Base-by-base conservation (phyloP, 2,113 vertebrate genomes). In the Pygoscelis adeliae region DNA sequence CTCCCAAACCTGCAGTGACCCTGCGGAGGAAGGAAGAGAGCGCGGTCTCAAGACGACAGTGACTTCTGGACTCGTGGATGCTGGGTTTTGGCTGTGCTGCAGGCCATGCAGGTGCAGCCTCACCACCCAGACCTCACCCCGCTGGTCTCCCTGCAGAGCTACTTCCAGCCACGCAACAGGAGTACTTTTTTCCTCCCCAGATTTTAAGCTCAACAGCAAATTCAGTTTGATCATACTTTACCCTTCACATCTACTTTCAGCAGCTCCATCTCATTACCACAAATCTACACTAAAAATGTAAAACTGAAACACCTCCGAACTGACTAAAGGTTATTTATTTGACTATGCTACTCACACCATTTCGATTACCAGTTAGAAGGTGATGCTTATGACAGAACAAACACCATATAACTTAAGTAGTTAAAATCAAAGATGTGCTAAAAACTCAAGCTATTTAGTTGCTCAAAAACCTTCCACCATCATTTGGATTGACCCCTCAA, bases 1-100 rank as follows among this genome's bases (percentile, higher is more conserved):
- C 69, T 90, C 46, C 26, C 55, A 61, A 81, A 73, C 4, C 30
- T 11, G 42, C 34, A 25, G 58, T 8, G 65, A 40, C 47, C 61
- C 62, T 61, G 16, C 1, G 6, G n/a, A 73, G 29, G n/a, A 62
- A 27, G 38, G 67, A 44, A 62, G 42, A 38, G 34, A 65, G 16
- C 0, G 4, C 0, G 1, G 49, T 63, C 42, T 59, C 34, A 14
- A 65, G 40, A 25, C 0, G 9, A 47, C 10, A 55, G 53, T 4
- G 3, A 26, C 27, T 53, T 69, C 15, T 13, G 22, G n/a, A 65
- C 6, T 23, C 2, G 8, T 15, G 42, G 14, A 15, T 44, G 14
- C 6, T 18, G 58, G 22, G n/a, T 15, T 78, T 15, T 63, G 62
- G 56, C 71, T 4, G 2, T 26, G 29, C 59, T 5, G 1, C 42